Evolutionary conservation across 2,888 invertebrate species (phyloP).

Genomic region (Metalampra italica): DNA sequence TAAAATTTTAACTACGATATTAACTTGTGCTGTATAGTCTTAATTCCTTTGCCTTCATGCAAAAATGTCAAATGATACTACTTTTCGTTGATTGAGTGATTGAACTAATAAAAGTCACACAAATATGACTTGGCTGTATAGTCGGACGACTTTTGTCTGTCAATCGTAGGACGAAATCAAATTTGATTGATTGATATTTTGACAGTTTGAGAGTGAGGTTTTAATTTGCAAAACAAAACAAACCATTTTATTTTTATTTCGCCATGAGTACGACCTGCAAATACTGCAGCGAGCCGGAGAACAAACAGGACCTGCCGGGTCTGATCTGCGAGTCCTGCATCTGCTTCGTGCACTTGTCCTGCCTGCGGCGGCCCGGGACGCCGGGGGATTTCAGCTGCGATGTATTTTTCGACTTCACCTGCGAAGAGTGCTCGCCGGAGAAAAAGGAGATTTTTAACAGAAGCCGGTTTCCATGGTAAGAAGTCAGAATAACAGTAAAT

Average conservation of each 20-base stretch:
- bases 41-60: too few relatives aligned
- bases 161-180: too few relatives aligned
- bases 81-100: too few relatives aligned
- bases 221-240: background rate
- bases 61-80: too few relatives aligned
- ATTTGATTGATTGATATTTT: too few relatives aligned
- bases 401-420: constrained; percentile 85
- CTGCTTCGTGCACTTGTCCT: constrained; percentile 81
- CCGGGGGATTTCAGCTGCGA: constrained; percentile 86
- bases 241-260: constrained; percentile 14
- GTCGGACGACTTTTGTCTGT: too few relatives aligned
- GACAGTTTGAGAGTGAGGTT: background rate
- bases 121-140: too few relatives aligned
- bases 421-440: constrained; percentile 80
- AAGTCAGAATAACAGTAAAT: background rate
- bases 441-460: constrained; percentile 79
- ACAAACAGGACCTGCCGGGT: constrained; percentile 78
- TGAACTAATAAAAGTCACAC: too few relatives aligned
- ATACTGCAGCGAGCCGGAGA: constrained; percentile 74
- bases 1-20: too few relatives aligned
- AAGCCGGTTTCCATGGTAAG: constrained; percentile 84
- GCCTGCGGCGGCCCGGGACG: constrained; percentile 81
- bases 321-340: constrained; percentile 80
- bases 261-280: constrained; percentile 62
- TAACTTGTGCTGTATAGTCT: too few relatives aligned